Evolutionary conservation across 2,888 invertebrate genomes (phyloP).

Genomic region (Lasius platythorax): DNA sequence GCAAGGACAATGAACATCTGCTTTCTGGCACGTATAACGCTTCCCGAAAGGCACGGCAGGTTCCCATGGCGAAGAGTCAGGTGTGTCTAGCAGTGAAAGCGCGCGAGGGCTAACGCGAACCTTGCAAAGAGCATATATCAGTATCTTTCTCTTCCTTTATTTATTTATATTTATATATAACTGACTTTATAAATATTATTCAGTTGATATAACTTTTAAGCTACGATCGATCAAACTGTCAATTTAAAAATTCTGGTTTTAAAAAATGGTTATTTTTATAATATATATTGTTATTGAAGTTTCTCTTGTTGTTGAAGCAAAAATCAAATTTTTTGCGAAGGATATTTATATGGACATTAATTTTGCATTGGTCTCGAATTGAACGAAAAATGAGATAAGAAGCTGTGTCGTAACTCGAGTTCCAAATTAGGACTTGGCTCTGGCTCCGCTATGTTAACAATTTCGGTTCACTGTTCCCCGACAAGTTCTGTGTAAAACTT

Average conservation of each 20-base stretch:
- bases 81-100: conserved; percentile 59
- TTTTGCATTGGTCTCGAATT: conserved; percentile 2
- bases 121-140: conserved; percentile 6
- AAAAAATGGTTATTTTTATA: background rate
- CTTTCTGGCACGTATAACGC: conserved; percentile 63
- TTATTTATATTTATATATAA: conserved; percentile 12
- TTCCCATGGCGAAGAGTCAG: conserved; percentile 75
- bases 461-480: conserved; percentile 1
- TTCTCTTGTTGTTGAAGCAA: background rate
- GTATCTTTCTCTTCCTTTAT: conserved; percentile 5
- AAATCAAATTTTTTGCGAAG: background rate
- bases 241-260: background rate
- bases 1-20: conserved; percentile 80
- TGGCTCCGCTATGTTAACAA: conserved; percentile 20
- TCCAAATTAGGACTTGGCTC: conserved; percentile 45
- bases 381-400: conserved; percentile 28
- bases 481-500: background rate
- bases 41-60: conserved; percentile 69
- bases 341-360: background rate
- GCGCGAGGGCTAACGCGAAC: conserved; percentile 32
- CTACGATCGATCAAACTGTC: background rate
- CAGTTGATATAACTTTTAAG: background rate
- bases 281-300: background rate
- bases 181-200: conserved; percentile 8
- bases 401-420: conserved; percentile 26